Percentiles rank a stretch among this genome's conserved stretches.
phyloP scores from a whole-genome alignment of 2,797 vertebrate species.

The Ataeniobius toweri region DNA sequence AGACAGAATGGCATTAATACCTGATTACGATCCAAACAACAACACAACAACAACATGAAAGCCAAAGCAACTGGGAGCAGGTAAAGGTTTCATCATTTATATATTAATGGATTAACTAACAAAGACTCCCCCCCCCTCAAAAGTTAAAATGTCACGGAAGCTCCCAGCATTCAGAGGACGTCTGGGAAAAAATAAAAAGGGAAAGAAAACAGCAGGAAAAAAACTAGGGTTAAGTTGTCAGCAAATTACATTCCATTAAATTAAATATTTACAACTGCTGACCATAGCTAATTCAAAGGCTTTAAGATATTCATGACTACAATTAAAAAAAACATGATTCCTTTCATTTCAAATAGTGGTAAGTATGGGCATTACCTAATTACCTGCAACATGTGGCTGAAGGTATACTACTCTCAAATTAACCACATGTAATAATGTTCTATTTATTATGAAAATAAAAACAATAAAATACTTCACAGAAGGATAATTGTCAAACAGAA shows the following conservation, averaged over 20 bases:
- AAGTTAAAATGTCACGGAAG: conserved; percentile 81
- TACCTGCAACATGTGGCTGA: conserved; percentile 70
- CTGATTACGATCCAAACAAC: conserved; percentile 87
- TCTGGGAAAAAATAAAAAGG: conserved; percentile 38
- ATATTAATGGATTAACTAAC: conserved; percentile 87
- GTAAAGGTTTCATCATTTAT: conserved; percentile 90
- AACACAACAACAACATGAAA: conserved; percentile 90
- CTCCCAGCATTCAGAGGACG: conserved; percentile 77
- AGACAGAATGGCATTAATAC: conserved; percentile 89
- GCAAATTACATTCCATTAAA: conserved; percentile 82
- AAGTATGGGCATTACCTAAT: conserved; percentile 86
- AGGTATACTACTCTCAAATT: conserved; percentile 63
- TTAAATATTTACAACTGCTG: conserved; percentile 82
- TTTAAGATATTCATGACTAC: conserved; percentile 81
- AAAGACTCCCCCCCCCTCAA: conserved; percentile 78
- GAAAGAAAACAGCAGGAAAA: not conserved
- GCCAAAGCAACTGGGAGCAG: conserved; percentile 86
- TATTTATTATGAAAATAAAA: conserved; percentile 8
- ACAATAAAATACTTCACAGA: conserved; percentile 15
- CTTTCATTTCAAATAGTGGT: conserved; percentile 84
- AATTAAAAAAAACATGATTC: conserved; percentile 85
- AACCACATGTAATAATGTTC: conserved; percentile 24
- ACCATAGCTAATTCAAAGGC: conserved; percentile 85
- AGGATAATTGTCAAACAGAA: not conserved
- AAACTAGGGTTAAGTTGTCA: conserved; percentile 70